Percentiles rank a stretch among this genome's conserved stretches.
Conservation (phyloP, 2,113 vertebrate species). For the Pseudolaguvia tuberculata region DNA sequence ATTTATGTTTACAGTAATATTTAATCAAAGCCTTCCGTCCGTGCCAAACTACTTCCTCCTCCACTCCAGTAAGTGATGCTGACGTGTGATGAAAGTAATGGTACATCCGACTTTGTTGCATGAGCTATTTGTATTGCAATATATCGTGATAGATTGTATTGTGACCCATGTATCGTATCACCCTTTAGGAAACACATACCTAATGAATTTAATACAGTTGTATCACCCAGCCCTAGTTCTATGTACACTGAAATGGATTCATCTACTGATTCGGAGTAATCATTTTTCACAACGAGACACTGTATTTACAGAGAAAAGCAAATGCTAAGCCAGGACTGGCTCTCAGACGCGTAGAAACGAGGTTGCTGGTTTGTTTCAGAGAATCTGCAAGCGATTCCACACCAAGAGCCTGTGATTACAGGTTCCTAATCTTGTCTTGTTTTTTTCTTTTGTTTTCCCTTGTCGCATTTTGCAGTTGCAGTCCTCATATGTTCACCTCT, state of each 20-base stretch:
- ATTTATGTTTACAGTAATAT: no score
- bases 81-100: no score
- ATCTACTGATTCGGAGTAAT: constrained; percentile 20
- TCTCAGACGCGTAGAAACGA: constrained; percentile 29
- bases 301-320: constrained; percentile 28
- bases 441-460: constrained; percentile 3
- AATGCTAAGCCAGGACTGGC: not conserved
- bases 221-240: constrained; percentile 9
- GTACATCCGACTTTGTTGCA: no score
- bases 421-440: not conserved
- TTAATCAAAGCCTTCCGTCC: no score
- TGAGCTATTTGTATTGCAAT: no score
- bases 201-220: not conserved
- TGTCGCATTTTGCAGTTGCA: constrained; percentile 4
- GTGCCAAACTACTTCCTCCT: no score
- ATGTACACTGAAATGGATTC: constrained; percentile 1
- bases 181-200: no score
- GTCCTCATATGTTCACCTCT: not conserved
- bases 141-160: no score
- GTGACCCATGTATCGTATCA: no score
- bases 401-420: constrained; percentile 9
- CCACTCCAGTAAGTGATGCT: no score
- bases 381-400: constrained; percentile 23
- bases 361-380: constrained; percentile 45
- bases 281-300: constrained; percentile 18